Evolutionary conservation across 2,113 vertebrate species (phyloP).

Genomic region (Todiramphus saurophagus): DNA sequence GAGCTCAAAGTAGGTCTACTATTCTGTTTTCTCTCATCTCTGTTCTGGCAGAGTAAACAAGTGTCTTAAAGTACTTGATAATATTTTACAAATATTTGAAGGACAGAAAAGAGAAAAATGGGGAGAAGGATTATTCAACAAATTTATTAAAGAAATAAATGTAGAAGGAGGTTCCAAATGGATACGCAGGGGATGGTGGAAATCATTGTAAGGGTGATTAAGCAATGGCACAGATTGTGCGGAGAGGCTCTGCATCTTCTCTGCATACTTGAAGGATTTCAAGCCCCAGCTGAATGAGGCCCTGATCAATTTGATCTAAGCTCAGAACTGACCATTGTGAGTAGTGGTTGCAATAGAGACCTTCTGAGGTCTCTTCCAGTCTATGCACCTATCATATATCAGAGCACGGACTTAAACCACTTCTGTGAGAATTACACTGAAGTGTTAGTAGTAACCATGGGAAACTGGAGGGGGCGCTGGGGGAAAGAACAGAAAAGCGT

Average conservation of each 20-base stretch:
- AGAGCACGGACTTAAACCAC: background rate
- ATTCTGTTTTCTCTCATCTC: background rate
- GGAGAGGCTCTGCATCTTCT: background rate
- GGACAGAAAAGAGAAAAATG: background rate
- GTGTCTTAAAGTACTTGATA: background rate
- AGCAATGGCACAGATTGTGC: fast-evolving
- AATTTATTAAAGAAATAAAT: background rate
- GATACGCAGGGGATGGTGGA: background rate
- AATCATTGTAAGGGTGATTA: background rate
- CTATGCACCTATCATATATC: background rate
- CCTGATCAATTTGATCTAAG: background rate
- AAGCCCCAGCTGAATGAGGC: background rate
- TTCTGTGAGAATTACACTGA: background rate
- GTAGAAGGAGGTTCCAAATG: background rate
- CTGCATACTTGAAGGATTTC: background rate
- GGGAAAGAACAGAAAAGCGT: background rate
- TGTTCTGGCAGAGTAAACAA: background rate
- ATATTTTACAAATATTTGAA: background rate
- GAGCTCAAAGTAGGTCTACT: background rate
- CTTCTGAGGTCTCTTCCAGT: background rate
- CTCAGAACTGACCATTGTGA: background rate
- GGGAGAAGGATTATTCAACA: background rate
- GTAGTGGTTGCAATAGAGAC: background rate
- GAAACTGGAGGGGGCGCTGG: fast-evolving
- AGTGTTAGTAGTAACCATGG: background rate